Evolutionary conservation across 1,140 invertebrate genomes (phyloP).

Genomic region (Macrosteles quadrilineatus): DNA sequence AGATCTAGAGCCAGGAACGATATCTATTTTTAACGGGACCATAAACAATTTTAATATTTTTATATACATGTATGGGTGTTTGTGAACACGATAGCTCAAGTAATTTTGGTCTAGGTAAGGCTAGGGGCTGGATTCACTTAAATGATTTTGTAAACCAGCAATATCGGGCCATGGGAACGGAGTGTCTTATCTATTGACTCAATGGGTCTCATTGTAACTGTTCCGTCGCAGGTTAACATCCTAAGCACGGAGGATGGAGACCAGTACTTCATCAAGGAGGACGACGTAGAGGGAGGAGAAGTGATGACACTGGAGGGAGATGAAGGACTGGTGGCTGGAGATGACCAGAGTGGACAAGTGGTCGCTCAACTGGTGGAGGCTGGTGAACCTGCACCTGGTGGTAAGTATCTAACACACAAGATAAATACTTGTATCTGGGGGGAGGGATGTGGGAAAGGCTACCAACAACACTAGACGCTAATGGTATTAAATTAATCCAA

Average conservation of each 20-base stretch:
- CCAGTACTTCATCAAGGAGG: slow-evolving; percentile 60
- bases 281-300: slow-evolving; percentile 50
- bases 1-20: too few species aligned
- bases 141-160: too few species aligned
- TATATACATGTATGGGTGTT: too few species aligned
- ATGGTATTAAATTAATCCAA: too few species aligned
- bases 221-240: slow-evolving; percentile 8
- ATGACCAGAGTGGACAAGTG: slow-evolving; percentile 62
- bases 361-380: slow-evolving; percentile 81
- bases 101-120: too few species aligned
- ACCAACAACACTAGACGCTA: not conserved
- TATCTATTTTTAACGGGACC: too few species aligned
- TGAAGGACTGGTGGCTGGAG: slow-evolving; percentile 29
- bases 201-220: too few species aligned
- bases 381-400: slow-evolving; percentile 70
- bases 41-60: too few species aligned
- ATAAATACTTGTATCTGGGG: not conserved
- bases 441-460: not conserved
- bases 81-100: too few species aligned
- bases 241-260: slow-evolving; percentile 5
- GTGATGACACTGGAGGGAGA: slow-evolving; percentile 43
- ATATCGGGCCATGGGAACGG: too few species aligned
- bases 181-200: too few species aligned
- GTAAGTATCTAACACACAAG: slow-evolving; percentile 54
- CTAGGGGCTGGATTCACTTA: too few species aligned